These are phyloP conservation scores for Phalacrocorax aristotelis DNA, from an alignment of 2,113 vertebrate species.

Conservation along the genomic window DNA sequence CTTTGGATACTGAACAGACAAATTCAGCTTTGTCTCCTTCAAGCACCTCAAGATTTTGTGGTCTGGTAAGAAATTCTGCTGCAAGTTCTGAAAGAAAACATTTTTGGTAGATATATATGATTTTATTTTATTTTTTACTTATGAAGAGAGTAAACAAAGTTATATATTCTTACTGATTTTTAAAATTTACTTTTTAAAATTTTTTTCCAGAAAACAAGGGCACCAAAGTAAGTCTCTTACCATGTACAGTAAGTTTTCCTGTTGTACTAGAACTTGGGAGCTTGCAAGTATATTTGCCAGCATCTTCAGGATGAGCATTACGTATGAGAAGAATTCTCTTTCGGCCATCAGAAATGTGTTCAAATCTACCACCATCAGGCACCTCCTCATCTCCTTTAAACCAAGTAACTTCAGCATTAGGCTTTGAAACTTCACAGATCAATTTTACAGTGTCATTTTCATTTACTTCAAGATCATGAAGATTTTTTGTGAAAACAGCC, in stretches of 20 bases:
- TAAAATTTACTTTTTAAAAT: too few species aligned
- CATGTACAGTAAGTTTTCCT: constrained; percentile 86
- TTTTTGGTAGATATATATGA: background rate
- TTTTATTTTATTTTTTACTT: background rate
- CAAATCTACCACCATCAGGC: constrained; percentile 91
- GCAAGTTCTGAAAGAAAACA: constrained; percentile 84
- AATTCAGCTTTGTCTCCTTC: constrained; percentile 95
- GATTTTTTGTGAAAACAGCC: constrained; percentile 94
- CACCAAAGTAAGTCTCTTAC: constrained; percentile 67
- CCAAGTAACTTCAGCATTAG: constrained; percentile 89
- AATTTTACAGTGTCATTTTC: constrained; percentile 94
- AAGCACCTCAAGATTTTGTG: constrained; percentile 89
- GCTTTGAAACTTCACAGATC: constrained; percentile 94
- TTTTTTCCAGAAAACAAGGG: background rate
- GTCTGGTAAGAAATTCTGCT: constrained; percentile 92
- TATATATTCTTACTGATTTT: background rate
- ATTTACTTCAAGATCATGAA: constrained; percentile 88
- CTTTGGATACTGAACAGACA: constrained; percentile 92
- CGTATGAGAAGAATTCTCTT: constrained; percentile 90
- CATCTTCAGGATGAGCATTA: constrained; percentile 87
- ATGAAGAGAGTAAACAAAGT: background rate
- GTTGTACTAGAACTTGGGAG: constrained; percentile 84
- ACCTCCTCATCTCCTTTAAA: constrained; percentile 90
- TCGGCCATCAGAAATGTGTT: constrained; percentile 86
- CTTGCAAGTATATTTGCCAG: constrained; percentile 86